Base-by-base conservation (phyloP, 2,888 invertebrate species). In the Erebia palarica region DNA sequence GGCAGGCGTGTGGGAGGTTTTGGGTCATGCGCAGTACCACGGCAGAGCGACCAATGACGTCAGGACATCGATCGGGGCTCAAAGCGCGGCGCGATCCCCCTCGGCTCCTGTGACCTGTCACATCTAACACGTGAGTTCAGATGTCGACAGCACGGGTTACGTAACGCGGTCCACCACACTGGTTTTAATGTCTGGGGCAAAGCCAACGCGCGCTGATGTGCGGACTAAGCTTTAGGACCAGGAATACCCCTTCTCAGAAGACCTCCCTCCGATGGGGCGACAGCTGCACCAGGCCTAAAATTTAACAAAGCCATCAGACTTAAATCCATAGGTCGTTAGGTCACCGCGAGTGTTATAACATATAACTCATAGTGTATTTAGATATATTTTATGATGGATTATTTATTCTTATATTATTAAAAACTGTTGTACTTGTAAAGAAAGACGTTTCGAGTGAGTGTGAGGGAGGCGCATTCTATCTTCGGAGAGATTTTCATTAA, bases 261-360 rank as follows among this genome's bases (percentile, higher is more conserved):
- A 98, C 98, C 94, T 97, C 97, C 93, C 96, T 98, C 87, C 96
- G 98, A 94, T 98, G 98, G 98, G 98, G 98, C 92, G 98, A 98
- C 95, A 97, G 97, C 94, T 98, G 98, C 83, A 68, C 74, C 73
- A 71, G 69, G 74, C 71, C 73, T 75, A 71, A 73, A 65, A 68
- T 70, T 68, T 65, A 70, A 71, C 74, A 55, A 55, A 55, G 55
- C 9, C 1, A 55, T 7, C 51, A 14, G 69, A 55, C 36, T 72
- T 72, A 72, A 60, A 65, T 21, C 49, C 60, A 36, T 65, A 66
- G 69, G 47, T 59, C 68, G 16, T 57, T 60, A 72, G 70, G 70
- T 65, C 59, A 63, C 60, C 75, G 75, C 76, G 75, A 77, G 80
- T 80, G 80, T 76, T 77, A 76, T 36, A 36, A 36, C 36, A 36